A percentile compares a stretch with the other conserved stretches of the same genome.
phyloP scores from a whole-genome alignment of 2,113 vertebrate species.

The Petroica traversi region DNA sequence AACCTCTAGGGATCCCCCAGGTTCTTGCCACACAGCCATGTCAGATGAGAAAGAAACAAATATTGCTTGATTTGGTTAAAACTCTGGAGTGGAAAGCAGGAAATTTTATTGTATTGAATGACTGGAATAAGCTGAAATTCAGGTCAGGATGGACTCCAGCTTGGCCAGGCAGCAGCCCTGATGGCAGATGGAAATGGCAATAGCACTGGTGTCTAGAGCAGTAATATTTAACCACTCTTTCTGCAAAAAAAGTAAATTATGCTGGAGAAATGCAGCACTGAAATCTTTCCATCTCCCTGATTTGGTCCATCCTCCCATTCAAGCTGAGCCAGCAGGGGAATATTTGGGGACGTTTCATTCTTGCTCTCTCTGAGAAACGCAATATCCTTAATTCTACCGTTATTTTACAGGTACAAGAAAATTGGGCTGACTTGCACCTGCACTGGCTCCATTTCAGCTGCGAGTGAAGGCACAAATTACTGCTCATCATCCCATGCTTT shows the following conservation, averaged over 20 bases:
- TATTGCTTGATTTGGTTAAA: background rate
- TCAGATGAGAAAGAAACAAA: background rate
- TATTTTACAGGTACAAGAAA: background rate
- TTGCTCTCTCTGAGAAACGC: background rate
- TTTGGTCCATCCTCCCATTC: background rate
- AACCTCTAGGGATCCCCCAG: background rate
- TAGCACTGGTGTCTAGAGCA: background rate
- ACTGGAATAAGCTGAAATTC: background rate
- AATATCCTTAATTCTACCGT: background rate
- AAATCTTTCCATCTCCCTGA: background rate
- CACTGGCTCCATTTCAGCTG: background rate
- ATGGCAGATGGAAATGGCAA: background rate
- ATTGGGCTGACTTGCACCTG: background rate
- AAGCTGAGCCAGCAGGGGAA: background rate
- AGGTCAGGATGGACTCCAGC: background rate
- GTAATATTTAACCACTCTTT: too few species aligned
- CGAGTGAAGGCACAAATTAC: background rate
- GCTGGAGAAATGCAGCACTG: background rate
- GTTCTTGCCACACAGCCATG: background rate
- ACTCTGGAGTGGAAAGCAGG: background rate
- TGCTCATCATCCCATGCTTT: background rate
- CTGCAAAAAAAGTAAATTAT: too few species aligned
- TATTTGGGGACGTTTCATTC: rapidly evolving
- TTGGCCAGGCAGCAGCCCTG: background rate
- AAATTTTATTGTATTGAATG: background rate